Conservation (phyloP, 2,113 vertebrate species). For the Rhynchomys soricoides region DNA sequence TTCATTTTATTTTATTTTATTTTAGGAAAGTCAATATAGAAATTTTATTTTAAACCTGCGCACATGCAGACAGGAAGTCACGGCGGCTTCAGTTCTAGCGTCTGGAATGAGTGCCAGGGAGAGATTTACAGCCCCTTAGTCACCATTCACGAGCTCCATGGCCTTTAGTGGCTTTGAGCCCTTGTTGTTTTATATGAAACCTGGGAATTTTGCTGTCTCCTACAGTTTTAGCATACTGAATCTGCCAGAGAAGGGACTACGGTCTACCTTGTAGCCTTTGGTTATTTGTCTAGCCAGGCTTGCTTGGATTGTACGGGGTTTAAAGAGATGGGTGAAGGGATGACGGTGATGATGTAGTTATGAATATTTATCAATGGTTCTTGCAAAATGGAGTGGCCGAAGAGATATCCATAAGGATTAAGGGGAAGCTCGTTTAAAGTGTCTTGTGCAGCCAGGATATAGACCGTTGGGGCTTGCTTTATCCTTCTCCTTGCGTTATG, state of each 20-base stretch:
- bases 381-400: background rate
- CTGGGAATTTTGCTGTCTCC: background rate
- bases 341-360: background rate
- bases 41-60: slow-evolving; percentile 52
- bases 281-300: background rate
- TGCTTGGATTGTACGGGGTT: background rate
- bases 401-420: background rate
- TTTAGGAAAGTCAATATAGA: slow-evolving; percentile 14
- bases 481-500: background rate
- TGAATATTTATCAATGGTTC: background rate
- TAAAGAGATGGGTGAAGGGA: background rate
- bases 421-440: background rate
- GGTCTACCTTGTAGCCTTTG: accelerated
- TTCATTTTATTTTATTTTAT: slow-evolving; percentile 16
- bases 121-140: background rate
- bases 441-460: background rate
- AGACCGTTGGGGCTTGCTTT: background rate
- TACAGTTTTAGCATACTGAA: background rate
- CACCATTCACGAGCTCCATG: background rate
- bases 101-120: background rate
- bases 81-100: background rate
- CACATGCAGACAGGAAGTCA: background rate
- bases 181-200: background rate
- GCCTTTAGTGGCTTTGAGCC: background rate
- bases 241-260: background rate